phyloP scores from a whole-genome alignment of 1,140 invertebrate species.

The Andrena cerasifolii region DNA sequence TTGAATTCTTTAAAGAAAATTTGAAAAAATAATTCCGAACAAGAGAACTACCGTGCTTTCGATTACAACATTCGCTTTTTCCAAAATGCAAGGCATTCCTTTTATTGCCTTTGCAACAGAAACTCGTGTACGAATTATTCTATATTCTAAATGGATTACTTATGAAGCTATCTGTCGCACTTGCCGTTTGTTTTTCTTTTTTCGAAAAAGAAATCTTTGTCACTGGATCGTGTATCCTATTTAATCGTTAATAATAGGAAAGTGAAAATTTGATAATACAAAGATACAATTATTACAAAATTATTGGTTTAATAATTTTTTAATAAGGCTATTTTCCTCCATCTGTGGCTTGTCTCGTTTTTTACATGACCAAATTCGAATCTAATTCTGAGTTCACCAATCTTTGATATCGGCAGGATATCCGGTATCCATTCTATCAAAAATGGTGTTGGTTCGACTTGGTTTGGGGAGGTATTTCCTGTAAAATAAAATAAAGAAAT shows the following conservation, averaged over 20 bases:
- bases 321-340: slow-evolving; percentile 67
- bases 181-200: not conserved
- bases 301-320: slow-evolving; percentile 66
- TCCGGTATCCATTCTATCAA: slow-evolving; percentile 91
- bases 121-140: slow-evolving; percentile 2
- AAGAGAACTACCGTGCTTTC: not conserved
- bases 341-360: slow-evolving; percentile 72
- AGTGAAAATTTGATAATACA: slow-evolving; percentile 45
- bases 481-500: slow-evolving; percentile 54
- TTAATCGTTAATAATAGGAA: slow-evolving; percentile 34
- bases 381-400: slow-evolving; percentile 86
- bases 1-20: slow-evolving; percentile 42
- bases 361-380: slow-evolving; percentile 86
- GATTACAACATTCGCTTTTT: not conserved
- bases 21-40: slow-evolving; percentile 14
- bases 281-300: slow-evolving; percentile 18
- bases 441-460: slow-evolving; percentile 87
- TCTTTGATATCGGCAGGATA: slow-evolving; percentile 86
- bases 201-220: not conserved
- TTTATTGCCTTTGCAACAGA: slow-evolving; percentile 7
- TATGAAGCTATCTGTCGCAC: not conserved
- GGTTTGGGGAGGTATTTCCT: slow-evolving; percentile 84
- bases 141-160: slow-evolving; percentile 17
- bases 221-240: slow-evolving; percentile 1
- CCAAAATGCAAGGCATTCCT: not conserved